A percentile compares a stretch with the other conserved stretches of the same genome.
These are phyloP conservation scores for Drosophila ezoana DNA, from an alignment of 2,888 invertebrate genomes.

Conservation along the genomic window DNA sequence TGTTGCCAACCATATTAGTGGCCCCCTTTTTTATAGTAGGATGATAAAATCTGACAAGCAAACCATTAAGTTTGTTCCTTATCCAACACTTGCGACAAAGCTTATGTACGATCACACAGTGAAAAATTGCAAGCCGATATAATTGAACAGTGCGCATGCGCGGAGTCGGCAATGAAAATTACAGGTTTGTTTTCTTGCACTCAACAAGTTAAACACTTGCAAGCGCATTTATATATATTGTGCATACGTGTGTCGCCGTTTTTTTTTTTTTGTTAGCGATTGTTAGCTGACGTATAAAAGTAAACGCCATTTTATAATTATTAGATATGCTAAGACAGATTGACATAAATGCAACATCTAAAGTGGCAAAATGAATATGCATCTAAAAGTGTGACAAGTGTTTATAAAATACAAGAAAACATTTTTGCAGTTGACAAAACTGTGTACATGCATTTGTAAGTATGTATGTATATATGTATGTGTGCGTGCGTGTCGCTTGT, in stretches of 20 bases:
- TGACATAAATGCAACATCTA: background rate
- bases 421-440: constrained; percentile 31
- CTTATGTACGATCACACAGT: constrained; percentile 52
- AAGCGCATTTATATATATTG: background rate
- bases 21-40: constrained; percentile 12
- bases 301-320: constrained; percentile 49
- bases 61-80: constrained; percentile 9
- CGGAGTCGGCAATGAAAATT: constrained; percentile 57
- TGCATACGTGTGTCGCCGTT: constrained; percentile 4
- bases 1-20: constrained; percentile 16
- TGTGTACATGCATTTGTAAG: constrained; percentile 7
- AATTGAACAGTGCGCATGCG: constrained; percentile 55
- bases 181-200: constrained; percentile 51
- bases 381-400: constrained; percentile 15
- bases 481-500: constrained; percentile 26
- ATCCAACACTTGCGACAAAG: constrained; percentile 42
- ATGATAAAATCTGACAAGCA: constrained; percentile 31
- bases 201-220: constrained; percentile 16
- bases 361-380: background rate
- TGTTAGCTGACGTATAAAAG: constrained; percentile 12
- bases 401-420: background rate
- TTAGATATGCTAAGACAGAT: constrained; percentile 6
- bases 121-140: constrained; percentile 54
- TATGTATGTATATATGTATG: background rate
- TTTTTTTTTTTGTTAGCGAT: constrained; percentile 5